Base-by-base conservation (phyloP, 37 sponge, comb jelly and placozoan genomes). In the Mnemiopsis leidyi region DNA sequence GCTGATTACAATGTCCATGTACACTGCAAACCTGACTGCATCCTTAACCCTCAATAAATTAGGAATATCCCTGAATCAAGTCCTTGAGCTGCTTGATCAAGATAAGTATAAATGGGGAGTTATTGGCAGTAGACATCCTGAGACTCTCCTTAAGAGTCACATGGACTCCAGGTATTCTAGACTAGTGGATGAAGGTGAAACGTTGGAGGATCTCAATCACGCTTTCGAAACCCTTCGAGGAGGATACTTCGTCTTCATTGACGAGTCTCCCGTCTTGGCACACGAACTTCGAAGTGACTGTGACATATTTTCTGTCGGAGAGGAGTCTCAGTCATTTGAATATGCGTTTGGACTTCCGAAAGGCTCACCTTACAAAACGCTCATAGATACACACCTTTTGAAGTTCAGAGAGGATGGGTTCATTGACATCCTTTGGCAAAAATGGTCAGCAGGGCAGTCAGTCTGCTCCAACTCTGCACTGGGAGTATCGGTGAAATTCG, bases 71-170 rank as follows among this genome's bases (percentile, higher is more conserved):
- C n/a, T 71, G 30, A 71, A 18, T 25, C 7, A 5, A n/a, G 30
- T 28, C 75, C 75, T 71, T n/a, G 75, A 71, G 7, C 75, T 71
- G n/a, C 75, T 71, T 2, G 30, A 2, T 23, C 75, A 71, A 25
- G 75, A 71, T 71, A 71, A 5, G 30, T 71, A 71, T 25, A 28
- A 71, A 28, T 71, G 75, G 75, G 75, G 75, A 18, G 75, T 71
- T 5, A 28, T 71, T n/a, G 75, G 30, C 3, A 71, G 75, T 25
- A 71, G 75, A 28, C 25, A 71, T 28, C 75, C 75, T 29, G 75
- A 71, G 75, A 29, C 30, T 29, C 75, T 71, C 20, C 75, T 71
- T 13, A 71, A 28, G 75, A 29, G n/a, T 2, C 25, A 71, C 30
- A n/a, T 29, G 75, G 30, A 71, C 75, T 28, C 75, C 5, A 28